phyloP scores from a whole-genome alignment of 1,140 invertebrate species.

The Brachionus rubens region DNA sequence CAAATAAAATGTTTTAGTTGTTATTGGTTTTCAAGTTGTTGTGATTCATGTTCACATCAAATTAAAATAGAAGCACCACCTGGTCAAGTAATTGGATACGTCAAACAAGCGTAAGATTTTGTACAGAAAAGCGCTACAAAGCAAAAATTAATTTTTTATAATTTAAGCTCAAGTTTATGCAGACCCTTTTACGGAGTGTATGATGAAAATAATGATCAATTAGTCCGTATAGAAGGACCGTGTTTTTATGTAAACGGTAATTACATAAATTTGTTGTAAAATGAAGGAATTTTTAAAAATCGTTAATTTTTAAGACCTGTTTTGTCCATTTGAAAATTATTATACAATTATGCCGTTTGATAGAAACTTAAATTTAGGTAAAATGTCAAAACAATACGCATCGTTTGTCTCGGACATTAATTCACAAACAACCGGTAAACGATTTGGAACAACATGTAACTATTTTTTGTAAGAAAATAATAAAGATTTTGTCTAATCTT shows the following conservation, averaged over 20 bases:
- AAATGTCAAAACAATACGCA: conserved; percentile 16
- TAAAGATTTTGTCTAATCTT: too few species aligned
- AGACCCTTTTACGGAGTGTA: not conserved
- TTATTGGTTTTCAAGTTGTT: not conserved
- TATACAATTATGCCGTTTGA: conserved; percentile 16
- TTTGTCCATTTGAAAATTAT: conserved; percentile 21
- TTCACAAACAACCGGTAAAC: not conserved
- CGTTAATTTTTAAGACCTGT: not conserved
- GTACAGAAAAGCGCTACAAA: not conserved
- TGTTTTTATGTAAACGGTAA: not conserved
- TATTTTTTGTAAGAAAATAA: too few species aligned
- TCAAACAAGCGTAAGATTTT: not conserved
- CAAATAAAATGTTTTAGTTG: not conserved
- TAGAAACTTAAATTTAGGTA: conserved; percentile 13
- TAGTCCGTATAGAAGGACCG: not conserved
- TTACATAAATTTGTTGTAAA: not conserved
- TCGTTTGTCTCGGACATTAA: conserved; percentile 15
- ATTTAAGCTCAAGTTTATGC: not conserved
- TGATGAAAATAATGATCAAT: not conserved
- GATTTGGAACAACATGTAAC: conserved; percentile 27
- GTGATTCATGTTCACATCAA: not conserved
- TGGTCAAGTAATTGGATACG: not conserved
- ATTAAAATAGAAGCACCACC: not conserved
- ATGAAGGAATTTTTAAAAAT: not conserved
- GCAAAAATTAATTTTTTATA: not conserved